Base-by-base conservation (phyloP, 1,140 invertebrate species). In the Sycobia sp. region DNA sequence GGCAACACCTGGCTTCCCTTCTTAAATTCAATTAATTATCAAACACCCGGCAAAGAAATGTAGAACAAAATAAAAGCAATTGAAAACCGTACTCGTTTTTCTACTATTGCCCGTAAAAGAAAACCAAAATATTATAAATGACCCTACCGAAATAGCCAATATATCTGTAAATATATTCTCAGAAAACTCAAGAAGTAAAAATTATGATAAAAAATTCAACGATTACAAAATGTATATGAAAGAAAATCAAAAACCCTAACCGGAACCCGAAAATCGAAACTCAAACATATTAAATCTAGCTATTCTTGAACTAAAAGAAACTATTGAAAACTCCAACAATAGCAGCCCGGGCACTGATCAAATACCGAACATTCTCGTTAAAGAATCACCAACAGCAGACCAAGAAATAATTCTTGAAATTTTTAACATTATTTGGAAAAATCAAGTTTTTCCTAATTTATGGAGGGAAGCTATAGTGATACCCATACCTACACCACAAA, bases 381-480 rank as follows among this genome's bases (percentile, higher is more conserved):
- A 73, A 69, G 65, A 71, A 4, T 55, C 73, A 14, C 55, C 68
- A 5, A 41, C 41, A 29, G 67, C 56, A 46, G 49, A 57, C 9
- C 39, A 70, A 1, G 51, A 55, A 9, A 54, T 57, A 9, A 27
- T 78, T 0, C 44, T 66, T 0, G 34, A 67, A n/a, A 62, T 77
- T 3, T 71, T 69, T 49, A 77, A 78, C 53, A 39, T 59, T 18
- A 69, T 72, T 5, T 57, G 73, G 16, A 22, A 43, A 25, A 38
- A 70, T 0, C 39, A 62, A 27, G 14, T 67, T 9, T 79, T 73
- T 39, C 76, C 72, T 13, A 23, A 20, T 0, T 32, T 51, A 23
- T 79, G 74, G 70, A 78, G 71, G 65, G 11, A 44, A 8, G 67
- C 74, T 2, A 71, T 56, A 23, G 65, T 77, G 3, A 71, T 76